Percentiles rank a stretch among this genome's conserved stretches.
Conservation (phyloP, 2,113 vertebrate species). For the Ia io region DNA sequence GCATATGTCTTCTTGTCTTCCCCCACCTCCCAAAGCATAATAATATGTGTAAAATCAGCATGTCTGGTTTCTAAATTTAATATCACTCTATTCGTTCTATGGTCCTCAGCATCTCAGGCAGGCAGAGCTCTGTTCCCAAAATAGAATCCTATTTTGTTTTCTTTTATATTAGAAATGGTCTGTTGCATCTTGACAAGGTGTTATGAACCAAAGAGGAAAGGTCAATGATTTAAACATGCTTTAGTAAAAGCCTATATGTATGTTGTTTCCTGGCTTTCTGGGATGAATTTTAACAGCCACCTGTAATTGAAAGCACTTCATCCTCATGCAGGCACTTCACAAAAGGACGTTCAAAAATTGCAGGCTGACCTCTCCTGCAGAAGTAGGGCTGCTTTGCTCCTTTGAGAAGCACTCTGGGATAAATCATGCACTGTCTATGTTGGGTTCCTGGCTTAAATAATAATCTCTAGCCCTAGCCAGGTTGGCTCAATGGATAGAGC, state of each 20-base stretch:
- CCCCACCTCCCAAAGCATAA: neutral
- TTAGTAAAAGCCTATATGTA: conserved; percentile 18
- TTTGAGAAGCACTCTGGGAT: neutral
- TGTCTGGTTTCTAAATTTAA: neutral
- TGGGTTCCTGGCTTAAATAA: neutral
- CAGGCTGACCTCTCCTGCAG: neutral
- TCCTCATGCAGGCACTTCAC: neutral
- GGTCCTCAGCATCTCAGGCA: neutral
- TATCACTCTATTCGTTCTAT: neutral
- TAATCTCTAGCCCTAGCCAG: neutral
- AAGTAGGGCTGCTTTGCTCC: neutral
- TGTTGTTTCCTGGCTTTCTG: conserved; percentile 44
- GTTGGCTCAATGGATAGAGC: too few species aligned
- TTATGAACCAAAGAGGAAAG: conserved; percentile 60
- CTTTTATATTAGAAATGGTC: conserved; percentile 56
- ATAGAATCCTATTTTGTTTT: conserved; percentile 54
- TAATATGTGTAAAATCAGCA: neutral
- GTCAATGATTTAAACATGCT: conserved; percentile 56
- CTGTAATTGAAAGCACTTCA: conserved; percentile 37
- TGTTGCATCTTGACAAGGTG: conserved; percentile 14
- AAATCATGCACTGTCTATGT: neutral
- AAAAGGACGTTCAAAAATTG: neutral
- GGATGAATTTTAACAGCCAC: conserved; percentile 37
- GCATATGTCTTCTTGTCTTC: neutral
- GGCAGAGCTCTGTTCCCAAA: neutral